These are phyloP conservation scores for Orussus abietinus DNA, from an alignment of 1,140 invertebrate genomes.

Conservation along the genomic window DNA sequence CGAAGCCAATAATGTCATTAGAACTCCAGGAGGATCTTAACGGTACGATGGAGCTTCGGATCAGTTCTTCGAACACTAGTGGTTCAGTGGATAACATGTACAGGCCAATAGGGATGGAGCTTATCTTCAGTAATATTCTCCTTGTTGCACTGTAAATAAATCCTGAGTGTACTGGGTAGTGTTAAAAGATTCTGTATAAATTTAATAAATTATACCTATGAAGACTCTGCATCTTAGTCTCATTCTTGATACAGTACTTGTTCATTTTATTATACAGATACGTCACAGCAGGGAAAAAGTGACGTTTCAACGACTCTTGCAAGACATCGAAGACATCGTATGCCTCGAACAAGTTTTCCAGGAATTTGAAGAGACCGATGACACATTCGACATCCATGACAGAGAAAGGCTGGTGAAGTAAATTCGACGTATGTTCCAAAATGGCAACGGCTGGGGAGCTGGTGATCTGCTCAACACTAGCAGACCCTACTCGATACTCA, in stretches of 20 bases:
- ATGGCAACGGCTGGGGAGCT: slow-evolving; percentile 36
- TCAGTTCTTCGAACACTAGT: slow-evolving; percentile 41
- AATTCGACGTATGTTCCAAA: slow-evolving; percentile 32
- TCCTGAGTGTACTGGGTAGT: no score
- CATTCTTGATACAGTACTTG: slow-evolving; percentile 45
- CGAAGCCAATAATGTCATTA: slow-evolving; percentile 36
- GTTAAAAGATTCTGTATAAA: slow-evolving; percentile 8
- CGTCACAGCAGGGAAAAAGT: slow-evolving; percentile 38
- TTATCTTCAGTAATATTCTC: slow-evolving; percentile 39
- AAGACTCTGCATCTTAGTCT: slow-evolving; percentile 41
- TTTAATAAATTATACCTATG: slow-evolving; percentile 34
- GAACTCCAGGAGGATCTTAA: slow-evolving; percentile 41
- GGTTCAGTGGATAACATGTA: slow-evolving; percentile 36
- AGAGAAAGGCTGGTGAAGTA: slow-evolving; percentile 43
- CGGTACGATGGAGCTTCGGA: slow-evolving; percentile 41
- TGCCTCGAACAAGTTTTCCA: slow-evolving; percentile 38
- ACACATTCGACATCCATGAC: slow-evolving; percentile 43
- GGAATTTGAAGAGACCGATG: slow-evolving; percentile 31
- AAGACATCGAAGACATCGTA: slow-evolving; percentile 38
- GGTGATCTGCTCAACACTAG: slow-evolving; percentile 21
- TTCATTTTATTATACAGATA: slow-evolving; percentile 45
- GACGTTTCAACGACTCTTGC: slow-evolving; percentile 26
- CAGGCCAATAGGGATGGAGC: slow-evolving; percentile 36
- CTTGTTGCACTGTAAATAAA: slow-evolving; percentile 36
- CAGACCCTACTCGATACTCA: slow-evolving; percentile 28